phyloP scores from a whole-genome alignment of 1,140 invertebrate species.

The Popillia japonica region DNA sequence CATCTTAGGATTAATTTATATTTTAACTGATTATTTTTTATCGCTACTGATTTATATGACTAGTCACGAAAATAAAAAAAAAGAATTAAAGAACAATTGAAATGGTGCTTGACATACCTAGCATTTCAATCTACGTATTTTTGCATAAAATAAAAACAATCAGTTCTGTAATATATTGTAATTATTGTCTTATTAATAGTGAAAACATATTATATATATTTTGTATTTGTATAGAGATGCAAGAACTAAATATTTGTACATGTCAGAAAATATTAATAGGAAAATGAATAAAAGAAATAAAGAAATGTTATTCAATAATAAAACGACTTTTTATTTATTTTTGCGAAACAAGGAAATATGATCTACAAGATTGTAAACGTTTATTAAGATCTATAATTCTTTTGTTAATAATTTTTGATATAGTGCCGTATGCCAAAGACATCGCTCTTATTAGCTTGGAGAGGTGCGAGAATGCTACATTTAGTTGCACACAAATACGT shows the following conservation, averaged over 20 bases:
- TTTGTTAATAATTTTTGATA: too few relatives aligned
- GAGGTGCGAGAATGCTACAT: too few relatives aligned
- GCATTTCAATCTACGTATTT: slow-evolving; percentile 21
- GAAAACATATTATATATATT: slow-evolving; percentile 32
- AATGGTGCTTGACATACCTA: slow-evolving; percentile 26
- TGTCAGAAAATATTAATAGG: slow-evolving; percentile 23
- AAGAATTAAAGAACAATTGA: background rate
- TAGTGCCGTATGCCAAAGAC: too few relatives aligned
- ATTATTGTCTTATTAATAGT: slow-evolving; percentile 30
- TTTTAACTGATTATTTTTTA: slow-evolving; percentile 18
- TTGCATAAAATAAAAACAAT: background rate
- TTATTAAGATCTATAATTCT: too few relatives aligned
- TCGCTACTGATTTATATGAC: background rate
- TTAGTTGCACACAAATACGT: too few relatives aligned
- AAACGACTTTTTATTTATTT: background rate
- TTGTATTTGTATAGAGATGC: slow-evolving; percentile 38
- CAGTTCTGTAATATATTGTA: slow-evolving; percentile 29
- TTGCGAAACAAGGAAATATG: too few relatives aligned
- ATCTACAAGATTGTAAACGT: too few relatives aligned
- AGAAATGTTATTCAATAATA: background rate
- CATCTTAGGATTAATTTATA: background rate
- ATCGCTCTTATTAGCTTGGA: too few relatives aligned
- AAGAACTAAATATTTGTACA: slow-evolving; percentile 35
- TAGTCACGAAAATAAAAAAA: slow-evolving; percentile 25
- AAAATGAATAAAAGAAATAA: slow-evolving; percentile 21